Conservation (phyloP, 2,888 invertebrate species). For the Lasioglossum oenotherae region DNA sequence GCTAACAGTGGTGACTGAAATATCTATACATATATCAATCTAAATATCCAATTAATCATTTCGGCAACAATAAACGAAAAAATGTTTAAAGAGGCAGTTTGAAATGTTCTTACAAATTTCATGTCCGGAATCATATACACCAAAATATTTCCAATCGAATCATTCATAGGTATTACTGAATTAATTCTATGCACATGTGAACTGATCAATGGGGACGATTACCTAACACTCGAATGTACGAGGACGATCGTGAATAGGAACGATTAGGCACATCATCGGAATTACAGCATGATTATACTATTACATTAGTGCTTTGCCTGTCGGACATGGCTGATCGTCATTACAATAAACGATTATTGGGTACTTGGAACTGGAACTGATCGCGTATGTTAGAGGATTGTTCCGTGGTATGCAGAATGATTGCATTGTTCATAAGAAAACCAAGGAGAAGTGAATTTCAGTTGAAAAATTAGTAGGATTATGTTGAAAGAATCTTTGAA, state of each 20-base stretch:
- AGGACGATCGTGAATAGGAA: slow-evolving; percentile 18
- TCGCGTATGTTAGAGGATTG: neutral
- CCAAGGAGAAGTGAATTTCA: neutral
- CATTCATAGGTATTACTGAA: neutral
- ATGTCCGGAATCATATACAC: neutral
- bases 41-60: no score
- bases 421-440: neutral
- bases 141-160: neutral
- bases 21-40: no score
- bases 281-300: slow-evolving; percentile 30
- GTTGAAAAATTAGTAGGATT: neutral
- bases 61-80: neutral
- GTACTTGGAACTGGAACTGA: neutral
- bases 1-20: no score
- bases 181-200: neutral
- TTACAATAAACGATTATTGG: slow-evolving; percentile 3
- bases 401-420: neutral
- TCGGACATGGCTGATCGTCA: neutral
- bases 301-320: neutral
- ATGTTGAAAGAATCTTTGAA: neutral
- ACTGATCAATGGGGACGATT: neutral
- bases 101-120: neutral
- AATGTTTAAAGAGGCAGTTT: neutral
- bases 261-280: slow-evolving; percentile 25
- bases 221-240: slow-evolving; percentile 23